A percentile compares a stretch with the other conserved stretches of the same genome.
phyloP scores from a whole-genome alignment of 2,888 invertebrate species.

The Seira sanloemensis region DNA sequence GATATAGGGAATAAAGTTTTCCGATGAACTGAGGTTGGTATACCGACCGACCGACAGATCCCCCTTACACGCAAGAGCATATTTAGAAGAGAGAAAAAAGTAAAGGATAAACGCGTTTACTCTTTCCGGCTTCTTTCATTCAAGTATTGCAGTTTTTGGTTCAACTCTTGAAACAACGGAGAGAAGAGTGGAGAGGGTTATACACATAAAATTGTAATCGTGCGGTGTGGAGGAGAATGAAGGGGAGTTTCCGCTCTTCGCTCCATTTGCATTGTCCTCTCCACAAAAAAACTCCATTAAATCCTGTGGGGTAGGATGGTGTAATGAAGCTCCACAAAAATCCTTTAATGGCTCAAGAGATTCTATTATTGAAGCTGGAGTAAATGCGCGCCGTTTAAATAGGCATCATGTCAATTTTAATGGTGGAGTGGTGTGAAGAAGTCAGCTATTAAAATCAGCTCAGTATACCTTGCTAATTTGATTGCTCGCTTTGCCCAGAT shows the following conservation, averaged over 20 bases:
- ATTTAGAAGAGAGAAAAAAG: no score
- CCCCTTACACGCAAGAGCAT: no score
- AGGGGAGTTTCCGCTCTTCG: slow-evolving; percentile 50
- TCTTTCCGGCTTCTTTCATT: no score
- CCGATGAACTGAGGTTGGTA: background rate
- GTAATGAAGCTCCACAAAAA: slow-evolving; percentile 43
- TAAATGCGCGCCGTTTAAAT: no score
- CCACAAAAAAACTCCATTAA: slow-evolving; percentile 53
- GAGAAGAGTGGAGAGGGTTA: no score
- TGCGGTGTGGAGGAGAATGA: slow-evolving; percentile 6
- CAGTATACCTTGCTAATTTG: slow-evolving; percentile 35
- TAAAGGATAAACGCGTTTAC: no score
- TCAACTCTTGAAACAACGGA: slow-evolving; percentile 14
- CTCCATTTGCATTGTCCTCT: slow-evolving; percentile 61
- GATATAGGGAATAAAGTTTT: no score
- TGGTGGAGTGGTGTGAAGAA: slow-evolving; percentile 36
- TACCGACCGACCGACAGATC: no score
- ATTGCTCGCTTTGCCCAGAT: slow-evolving; percentile 19
- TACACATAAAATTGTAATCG: no score
- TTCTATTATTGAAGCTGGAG: no score
- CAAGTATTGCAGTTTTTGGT: slow-evolving; percentile 28
- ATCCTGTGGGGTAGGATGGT: slow-evolving; percentile 42
- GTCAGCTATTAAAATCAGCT: slow-evolving; percentile 31
- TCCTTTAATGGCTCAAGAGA: slow-evolving; percentile 31
- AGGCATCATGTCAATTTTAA: slow-evolving; percentile 35